Evolutionary conservation across 2,113 vertebrate species (phyloP), one percentile per base, ranked within the genome.

Genomic region (Lophotis ruficrista): DNA sequence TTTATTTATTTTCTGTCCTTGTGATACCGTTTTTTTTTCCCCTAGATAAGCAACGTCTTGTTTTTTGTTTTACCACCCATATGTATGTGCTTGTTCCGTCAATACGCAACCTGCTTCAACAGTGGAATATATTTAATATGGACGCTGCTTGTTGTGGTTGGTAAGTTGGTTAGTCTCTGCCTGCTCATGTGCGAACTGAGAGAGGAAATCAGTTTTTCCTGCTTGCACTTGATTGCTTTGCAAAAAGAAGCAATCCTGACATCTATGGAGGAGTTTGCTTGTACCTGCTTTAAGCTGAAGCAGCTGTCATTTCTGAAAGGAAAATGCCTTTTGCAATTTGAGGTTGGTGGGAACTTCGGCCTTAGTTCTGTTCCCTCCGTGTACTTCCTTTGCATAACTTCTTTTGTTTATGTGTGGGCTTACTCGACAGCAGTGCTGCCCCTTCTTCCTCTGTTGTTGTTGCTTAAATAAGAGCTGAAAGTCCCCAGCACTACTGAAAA

Each of bases 71-170:
- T 99, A 87, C 99, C 99, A 15, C 99, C 99, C 89, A 99, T 99
- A 98, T 99, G 99, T 98, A 99, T 99, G 99, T 99, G 98, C 97
- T 98, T 99, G 94, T 99, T 99, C 91, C 99, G 98, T 94, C 99
- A 99, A 95, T 99, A 99, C 6, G 99, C 99, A 83, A 98, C 98
- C 66, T 99, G 98, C 97, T 99, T 99, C 99, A 99, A 99, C 99
- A 99, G 98, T 70, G 99, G 99, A 95, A 99, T 99, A 97, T 99
- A 99, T 98, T 98, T 99, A 94, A 99, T 99, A 97, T 99, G 99
- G 99, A 98, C 98, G 83, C 99, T 99, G 11, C 98, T 99, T 14
- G 99, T 99, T 56, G 98, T 99, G 43, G 99, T 99, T 81, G 99
- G 99, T 99, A 99, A 99, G 99, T 99, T 97, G 89, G 7, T 68